Base-by-base conservation (phyloP, 2,888 invertebrate genomes). In the Malthinus flaveolus region DNA sequence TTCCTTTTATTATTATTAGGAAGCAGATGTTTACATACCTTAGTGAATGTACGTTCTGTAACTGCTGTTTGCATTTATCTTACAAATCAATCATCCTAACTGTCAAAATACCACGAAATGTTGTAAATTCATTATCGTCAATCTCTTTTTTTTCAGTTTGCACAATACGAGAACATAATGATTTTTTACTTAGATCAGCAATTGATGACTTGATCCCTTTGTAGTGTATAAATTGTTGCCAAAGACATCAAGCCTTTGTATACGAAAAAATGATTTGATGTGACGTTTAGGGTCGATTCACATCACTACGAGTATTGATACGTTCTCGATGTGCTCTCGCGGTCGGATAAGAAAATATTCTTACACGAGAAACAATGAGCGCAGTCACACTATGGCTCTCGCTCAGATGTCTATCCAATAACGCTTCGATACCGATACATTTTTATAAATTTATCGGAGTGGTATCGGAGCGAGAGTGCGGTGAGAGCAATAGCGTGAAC, bases 21-120 rank as follows among this genome's bases (percentile, higher is more conserved):
- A 15, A 52, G 55, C 55, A 55, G 55, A 42, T 55, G 55, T 49
- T 58, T 52, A 42, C 49, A 45, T 45, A 36, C n/a, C n/a, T n/a
- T n/a, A 42, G 37, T 37, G 49, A 49, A 48, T 53, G 49, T 58
- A 49, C 37, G 58, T 58, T 48, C 44, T 53, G 32, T 49, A 58
- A 58, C 53, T 53, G 58, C 47, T 54, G 49, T 46, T 53, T 54
- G 49, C 15, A 50, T 47, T 56, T 55, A 60, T 60, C 59, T 51
- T 33, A 42, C 35, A 44, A 52, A 60, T 60, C 60, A 60, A 60
- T 60, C 60, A 60, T 56, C 50, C 47, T 54, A 56, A 56, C 47
- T 60, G 60, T 60, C 60, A 56, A 56, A 60, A 59, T 46, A 57
- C 33, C 34, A 23, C 48, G 12, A 23, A 34, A 12, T 48, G 48